Base-by-base conservation (phyloP, 2,888 invertebrate genomes). In the Amaurobius ferox region DNA sequence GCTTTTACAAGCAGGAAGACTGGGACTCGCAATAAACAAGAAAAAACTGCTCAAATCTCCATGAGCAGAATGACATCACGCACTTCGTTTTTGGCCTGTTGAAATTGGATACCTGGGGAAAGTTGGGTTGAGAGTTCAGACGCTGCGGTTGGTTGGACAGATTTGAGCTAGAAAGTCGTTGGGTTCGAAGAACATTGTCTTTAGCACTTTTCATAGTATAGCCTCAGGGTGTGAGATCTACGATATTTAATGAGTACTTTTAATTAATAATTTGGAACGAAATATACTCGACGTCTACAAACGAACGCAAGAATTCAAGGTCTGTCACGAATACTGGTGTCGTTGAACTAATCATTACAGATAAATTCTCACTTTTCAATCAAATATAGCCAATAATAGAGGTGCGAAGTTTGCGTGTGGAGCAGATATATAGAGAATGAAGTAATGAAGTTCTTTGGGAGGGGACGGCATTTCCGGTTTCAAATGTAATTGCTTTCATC, bases 61-160 rank as follows among this genome's bases (percentile, higher is more conserved):
- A 29, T 64, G 7, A 23, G 44, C 48, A 39, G 44, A 72, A 79
- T 79, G 79, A 79, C 79, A 79, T 79, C 79, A 79, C 79, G 72
- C 16, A 28, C 55, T 23, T 48, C 19, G 40, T n/a, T n/a, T n/a
- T 74, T 39, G 62, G 28, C 62, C 55, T 11, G 32, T 23, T 9
- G 74, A 61, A 78, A 78, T 55, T 61, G 55, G 78, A 78, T 70
- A 79, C 23, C 55, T 55, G 6, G 5, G 55, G 16, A 44, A 16
- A 16, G 2, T 16, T 16, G 9, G 16, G 44, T 16, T n/a, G n/a
- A n/a, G n/a, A n/a, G n/a, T n/a, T n/a, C 7, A n/a, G 16, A 55
- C 23, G 19, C 23, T 55, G 55, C 55, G 55, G 55, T 55, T 55
- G 55, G 55, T 55, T 19, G 55, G 23, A 1, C 5, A 6, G 55